Evolutionary conservation across 2,888 invertebrate species (phyloP), one percentile per base, ranked within the genome.

Genomic region (Lapara coniferarum): DNA sequence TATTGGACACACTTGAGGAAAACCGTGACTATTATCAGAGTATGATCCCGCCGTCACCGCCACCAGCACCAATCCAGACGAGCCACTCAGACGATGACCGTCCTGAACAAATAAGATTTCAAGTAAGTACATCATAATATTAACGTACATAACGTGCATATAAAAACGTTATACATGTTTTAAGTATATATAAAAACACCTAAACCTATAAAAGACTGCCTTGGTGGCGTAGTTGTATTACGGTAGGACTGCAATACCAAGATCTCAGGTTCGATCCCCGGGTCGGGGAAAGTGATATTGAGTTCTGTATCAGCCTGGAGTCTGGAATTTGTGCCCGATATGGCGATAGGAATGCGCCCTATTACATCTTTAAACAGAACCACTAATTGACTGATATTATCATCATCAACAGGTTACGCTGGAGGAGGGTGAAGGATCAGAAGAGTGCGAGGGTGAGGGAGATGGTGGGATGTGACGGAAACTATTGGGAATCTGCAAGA

Each of bases 11-110:
- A 67, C 95, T 99, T 83, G 99, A 99, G 92, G 98, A 99, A 94
- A 99, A 99, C 92, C 96, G 99, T 79, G 98, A 99, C 93, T 99
- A 98, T 96, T 98, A 98, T 91, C 97, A 97, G 89, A 97, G 97
- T 86, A 98, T 98, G 96, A 98, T 98, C 87, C 98, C 98, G 57
- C 97, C 98, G 71, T 98, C 98, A 86, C 98, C 98, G 73, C 97
- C 97, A 66, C 94, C 95, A 44, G 93, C 94, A 55, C 91, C 86
- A 63, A 79, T 92, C 74, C 84, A 88, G 77, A 72, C 86, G 69
- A 96, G 96, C 81, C 95, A 94, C 79, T 63, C 63, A 69, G 94
- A 94, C 68, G 95, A 95, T 75, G 95, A 95, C 75, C 95, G 95
- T 80, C 96, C 96, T 72, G 96, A 96, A 76, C 95, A 96, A 88